These are phyloP conservation scores for Buphagus erythrorhynchus DNA, from an alignment of 2,797 vertebrate genomes.

Conservation along the genomic window DNA sequence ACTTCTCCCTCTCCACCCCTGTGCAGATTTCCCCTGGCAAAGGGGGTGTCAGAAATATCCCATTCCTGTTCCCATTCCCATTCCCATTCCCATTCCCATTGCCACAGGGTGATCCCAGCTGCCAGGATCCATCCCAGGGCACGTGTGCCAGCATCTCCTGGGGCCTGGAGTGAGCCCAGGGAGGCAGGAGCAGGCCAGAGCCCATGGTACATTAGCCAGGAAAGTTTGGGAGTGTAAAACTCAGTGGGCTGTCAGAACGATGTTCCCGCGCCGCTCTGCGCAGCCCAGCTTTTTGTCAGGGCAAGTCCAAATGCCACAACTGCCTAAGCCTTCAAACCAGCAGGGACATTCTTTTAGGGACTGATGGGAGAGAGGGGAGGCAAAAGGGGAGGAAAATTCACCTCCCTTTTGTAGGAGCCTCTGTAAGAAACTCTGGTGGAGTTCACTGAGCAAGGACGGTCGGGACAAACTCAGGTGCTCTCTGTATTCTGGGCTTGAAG, in stretches of 20 bases:
- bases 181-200: background rate
- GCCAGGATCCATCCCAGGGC: background rate
- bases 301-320: slow-evolving; percentile 22
- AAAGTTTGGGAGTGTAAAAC: background rate
- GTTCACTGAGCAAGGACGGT: too few relatives aligned
- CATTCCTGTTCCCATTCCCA: rapidly evolving
- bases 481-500: too few relatives aligned
- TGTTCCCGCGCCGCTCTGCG: background rate
- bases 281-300: slow-evolving; percentile 23
- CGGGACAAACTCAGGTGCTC: too few relatives aligned
- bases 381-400: background rate
- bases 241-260: slow-evolving; percentile 58
- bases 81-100: rapidly evolving
- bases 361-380: background rate
- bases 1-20: too few relatives aligned
- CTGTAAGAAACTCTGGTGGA: too few relatives aligned
- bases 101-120: background rate
- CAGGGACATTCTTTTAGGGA: background rate
- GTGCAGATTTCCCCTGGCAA: rapidly evolving
- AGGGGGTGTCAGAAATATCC: background rate
- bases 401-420: too few relatives aligned
- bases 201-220: slow-evolving; percentile 1
- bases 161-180: background rate
- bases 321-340: slow-evolving; percentile 8
- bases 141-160: background rate